These are phyloP conservation scores for Urocitellus parryii DNA, from an alignment of 2,113 vertebrate species.

Conservation along the genomic window DNA sequence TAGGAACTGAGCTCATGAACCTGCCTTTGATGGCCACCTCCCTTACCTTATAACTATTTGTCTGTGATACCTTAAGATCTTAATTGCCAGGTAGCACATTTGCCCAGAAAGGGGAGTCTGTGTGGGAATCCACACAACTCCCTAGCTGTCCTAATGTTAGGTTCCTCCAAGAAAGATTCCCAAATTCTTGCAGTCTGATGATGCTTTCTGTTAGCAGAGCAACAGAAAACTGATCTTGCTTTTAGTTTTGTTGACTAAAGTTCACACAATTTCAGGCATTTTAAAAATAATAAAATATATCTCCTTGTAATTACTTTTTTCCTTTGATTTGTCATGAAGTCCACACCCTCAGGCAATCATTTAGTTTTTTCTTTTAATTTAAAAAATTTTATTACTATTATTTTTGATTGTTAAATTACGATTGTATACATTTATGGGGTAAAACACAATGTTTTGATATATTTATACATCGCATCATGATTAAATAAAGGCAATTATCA, in stretches of 20 bases:
- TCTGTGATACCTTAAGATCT: conserved; percentile 52
- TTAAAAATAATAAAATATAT: background rate
- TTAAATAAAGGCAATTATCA: background rate
- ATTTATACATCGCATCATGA: background rate
- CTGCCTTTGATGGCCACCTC: background rate
- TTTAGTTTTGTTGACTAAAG: conserved; percentile 51
- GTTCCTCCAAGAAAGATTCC: conserved; percentile 45
- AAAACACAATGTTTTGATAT: background rate
- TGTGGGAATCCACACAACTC: conserved; percentile 23
- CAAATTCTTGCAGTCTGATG: background rate
- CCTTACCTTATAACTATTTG: conserved; percentile 52
- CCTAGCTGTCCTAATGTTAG: background rate
- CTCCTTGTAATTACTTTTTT: background rate
- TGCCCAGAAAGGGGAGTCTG: background rate
- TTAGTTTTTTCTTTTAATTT: background rate
- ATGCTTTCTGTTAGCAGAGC: conserved; percentile 6
- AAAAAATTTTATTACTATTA: background rate
- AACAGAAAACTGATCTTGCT: conserved; percentile 3
- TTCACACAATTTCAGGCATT: conserved; percentile 33
- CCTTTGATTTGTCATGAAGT: background rate
- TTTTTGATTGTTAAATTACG: background rate
- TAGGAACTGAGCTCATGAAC: conserved; percentile 40
- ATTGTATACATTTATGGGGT: background rate
- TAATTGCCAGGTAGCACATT: conserved; percentile 53
- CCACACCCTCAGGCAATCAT: background rate